phyloP scores from a whole-genome alignment of 2,113 vertebrate genomes.

The Tor tambroides region DNA sequence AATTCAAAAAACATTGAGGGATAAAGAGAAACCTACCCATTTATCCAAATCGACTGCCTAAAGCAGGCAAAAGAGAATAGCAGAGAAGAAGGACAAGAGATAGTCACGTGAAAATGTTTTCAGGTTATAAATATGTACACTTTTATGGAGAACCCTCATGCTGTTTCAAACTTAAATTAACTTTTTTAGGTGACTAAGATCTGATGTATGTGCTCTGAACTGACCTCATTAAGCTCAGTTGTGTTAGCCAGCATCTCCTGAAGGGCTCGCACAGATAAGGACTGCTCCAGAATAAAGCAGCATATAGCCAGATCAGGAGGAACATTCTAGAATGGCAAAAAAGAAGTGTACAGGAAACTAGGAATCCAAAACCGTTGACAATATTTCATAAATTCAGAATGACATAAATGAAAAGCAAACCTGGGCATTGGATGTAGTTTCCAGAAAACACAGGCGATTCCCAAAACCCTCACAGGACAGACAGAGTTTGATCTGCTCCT shows the following conservation, averaged over 20 bases:
- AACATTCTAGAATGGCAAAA: conserved; percentile 78
- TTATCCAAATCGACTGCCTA: conserved; percentile 82
- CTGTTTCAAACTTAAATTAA: too few species aligned
- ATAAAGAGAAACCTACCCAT: conserved; percentile 74
- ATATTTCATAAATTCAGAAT: neutral
- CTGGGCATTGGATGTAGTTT: conserved; percentile 91
- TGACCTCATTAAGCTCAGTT: conserved; percentile 64
- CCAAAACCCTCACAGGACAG: conserved; percentile 91
- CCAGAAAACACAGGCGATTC: conserved; percentile 89
- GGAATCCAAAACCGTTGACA: neutral
- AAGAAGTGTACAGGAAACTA: neutral
- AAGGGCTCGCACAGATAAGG: conserved; percentile 87
- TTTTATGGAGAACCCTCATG: too few species aligned
- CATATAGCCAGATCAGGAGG: conserved; percentile 92
- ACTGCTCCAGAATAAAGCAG: conserved; percentile 90
- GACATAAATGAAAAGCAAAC: conserved; percentile 60
- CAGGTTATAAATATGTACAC: neutral
- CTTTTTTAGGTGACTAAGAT: too few species aligned
- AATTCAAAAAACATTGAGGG: neutral
- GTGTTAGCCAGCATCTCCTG: conserved; percentile 91
- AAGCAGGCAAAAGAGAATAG: conserved; percentile 16
- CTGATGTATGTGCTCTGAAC: neutral
- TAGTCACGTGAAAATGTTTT: neutral
- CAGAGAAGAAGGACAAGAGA: conserved; percentile 7
- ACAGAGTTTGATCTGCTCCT: conserved; percentile 91